Base-by-base conservation (phyloP, 2,888 invertebrate species). In the Dolichomitus sp. region DNA sequence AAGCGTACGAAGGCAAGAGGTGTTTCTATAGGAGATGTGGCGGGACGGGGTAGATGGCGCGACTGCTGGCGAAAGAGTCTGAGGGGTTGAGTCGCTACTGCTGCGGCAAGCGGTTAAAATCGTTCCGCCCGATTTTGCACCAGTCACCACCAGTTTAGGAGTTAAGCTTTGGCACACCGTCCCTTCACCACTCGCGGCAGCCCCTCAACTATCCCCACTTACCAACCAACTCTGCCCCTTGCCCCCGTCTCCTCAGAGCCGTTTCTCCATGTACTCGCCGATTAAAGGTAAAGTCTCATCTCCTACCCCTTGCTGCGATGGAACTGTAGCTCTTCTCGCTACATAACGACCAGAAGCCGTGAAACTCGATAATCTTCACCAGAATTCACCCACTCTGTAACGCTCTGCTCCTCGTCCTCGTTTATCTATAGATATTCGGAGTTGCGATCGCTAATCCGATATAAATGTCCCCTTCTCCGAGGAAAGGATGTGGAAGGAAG, bases 51-150 rank as follows among this genome's bases (percentile, higher is more conserved):
- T n/a, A 63, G 61, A 14, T n/a, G n/a, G 23, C 23, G 23, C 23
- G 23, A 50, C 59, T 50, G 48, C 65, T 33, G 65, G 57, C 11
- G 59, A 83, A 83, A 79, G 79, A 79, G 79, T 74, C 42, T 42
- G 37, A 57, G 23, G 57, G 19, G 54, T 30, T 7, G 76, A 12
- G 30, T 19, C 19, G 12, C 23, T 19, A 72, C 45, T 37, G 74
- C 70, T 74, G 78, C 50, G 68, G 73, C 73, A 57, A 73, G 73
- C 57, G 77, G 80, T 80, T 83, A 78, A 83, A 83, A 83, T 83
- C 73, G 77, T 83, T 83, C 80, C 63, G 65, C 80, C 54, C 83
- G 81, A 83, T 83, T 83, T 83, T 81, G 57, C 80, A 77, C 83
- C 83, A 77, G 80, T 83, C 83, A 77, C 76, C 77, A 59, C 77